These are phyloP conservation scores for Drosophila bipectinata DNA, from an alignment of 1,140 invertebrate species.

Conservation along the genomic window DNA sequence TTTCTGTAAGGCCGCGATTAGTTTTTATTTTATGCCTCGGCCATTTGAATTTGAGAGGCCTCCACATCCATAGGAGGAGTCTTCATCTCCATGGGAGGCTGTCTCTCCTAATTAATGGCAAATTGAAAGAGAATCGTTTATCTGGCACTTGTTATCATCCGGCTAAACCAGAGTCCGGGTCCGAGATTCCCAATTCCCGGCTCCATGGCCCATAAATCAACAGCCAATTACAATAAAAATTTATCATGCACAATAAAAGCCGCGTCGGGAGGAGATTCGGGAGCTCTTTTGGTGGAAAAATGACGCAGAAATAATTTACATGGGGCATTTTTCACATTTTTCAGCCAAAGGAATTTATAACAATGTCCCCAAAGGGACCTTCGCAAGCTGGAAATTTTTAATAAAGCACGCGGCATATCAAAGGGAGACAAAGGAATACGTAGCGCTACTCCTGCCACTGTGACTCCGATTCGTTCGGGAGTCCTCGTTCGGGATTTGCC, in stretches of 20 bases:
- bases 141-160: conserved; percentile 55
- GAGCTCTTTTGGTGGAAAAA: conserved; percentile 15
- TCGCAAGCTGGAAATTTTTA: conserved; percentile 69
- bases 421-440: conserved; percentile 40
- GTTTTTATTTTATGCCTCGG: conserved; percentile 68
- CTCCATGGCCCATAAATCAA: conserved; percentile 68
- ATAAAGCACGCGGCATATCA: conserved; percentile 73
- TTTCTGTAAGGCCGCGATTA: conserved; percentile 67
- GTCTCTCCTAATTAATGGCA: conserved; percentile 40
- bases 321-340: conserved; percentile 79
- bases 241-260: conserved; percentile 78
- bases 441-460: neutral
- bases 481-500: conserved; percentile 22
- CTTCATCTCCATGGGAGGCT: neutral
- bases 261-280: conserved; percentile 1
- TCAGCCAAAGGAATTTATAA: conserved; percentile 72
- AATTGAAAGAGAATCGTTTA: conserved; percentile 65
- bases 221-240: conserved; percentile 81
- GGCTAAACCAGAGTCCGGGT: conserved; percentile 3
- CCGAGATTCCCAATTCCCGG: conserved; percentile 24
- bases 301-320: conserved; percentile 76
- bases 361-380: conserved; percentile 74
- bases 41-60: conserved; percentile 39
- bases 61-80: neutral
- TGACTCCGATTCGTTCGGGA: neutral